A percentile compares a stretch with the other conserved stretches of the same genome.
These are phyloP conservation scores for Pyrrhosoma nymphula DNA, from an alignment of 2,888 invertebrate species.

Conservation along the genomic window DNA sequence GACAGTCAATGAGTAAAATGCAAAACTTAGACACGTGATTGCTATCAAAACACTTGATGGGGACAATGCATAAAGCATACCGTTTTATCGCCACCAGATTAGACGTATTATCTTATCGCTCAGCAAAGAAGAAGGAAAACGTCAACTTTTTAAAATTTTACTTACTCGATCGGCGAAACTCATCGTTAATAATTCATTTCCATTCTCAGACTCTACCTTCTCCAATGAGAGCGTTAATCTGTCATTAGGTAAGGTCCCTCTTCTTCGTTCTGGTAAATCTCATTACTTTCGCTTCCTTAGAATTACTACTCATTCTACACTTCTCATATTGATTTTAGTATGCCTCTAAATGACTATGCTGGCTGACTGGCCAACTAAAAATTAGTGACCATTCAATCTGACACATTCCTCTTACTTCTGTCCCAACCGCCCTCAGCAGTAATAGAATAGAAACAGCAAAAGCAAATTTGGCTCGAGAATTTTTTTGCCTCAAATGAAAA, in stretches of 20 bases:
- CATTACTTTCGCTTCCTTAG: no score
- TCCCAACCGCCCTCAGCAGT: no score
- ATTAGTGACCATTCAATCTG: no score
- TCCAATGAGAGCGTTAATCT: background rate
- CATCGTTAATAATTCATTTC: background rate
- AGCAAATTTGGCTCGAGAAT: no score
- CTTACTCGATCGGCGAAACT: background rate
- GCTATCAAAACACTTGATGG: background rate
- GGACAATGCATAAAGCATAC: background rate
- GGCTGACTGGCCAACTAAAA: no score
- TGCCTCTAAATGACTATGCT: no score
- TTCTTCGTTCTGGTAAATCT: no score
- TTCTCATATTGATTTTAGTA: no score
- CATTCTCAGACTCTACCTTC: background rate
- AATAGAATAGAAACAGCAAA: no score
- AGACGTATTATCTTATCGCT: slow-evolving; percentile 43
- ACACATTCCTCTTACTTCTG: no score
- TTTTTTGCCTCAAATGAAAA: no score
- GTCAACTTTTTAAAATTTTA: background rate
- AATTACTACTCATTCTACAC: no score
- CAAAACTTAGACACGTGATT: background rate
- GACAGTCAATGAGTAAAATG: background rate
- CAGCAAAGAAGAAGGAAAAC: background rate
- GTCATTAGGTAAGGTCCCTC: background rate
- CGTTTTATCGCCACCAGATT: background rate